phyloP scores from a whole-genome alignment of 2,888 invertebrate species.

The Cyaniris semiargus region DNA sequence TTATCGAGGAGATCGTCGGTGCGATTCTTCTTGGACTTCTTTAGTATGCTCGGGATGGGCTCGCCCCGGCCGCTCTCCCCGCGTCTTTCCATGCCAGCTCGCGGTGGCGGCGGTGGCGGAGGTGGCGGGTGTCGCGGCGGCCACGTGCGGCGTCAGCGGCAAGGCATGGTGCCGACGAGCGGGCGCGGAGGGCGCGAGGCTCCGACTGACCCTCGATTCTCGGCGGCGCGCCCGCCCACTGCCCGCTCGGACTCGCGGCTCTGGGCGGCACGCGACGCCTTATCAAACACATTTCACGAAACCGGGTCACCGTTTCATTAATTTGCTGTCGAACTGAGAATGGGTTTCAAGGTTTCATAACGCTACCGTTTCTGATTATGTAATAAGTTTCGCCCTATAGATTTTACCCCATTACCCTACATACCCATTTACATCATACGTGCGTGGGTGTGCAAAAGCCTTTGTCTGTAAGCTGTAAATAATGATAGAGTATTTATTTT shows the following conservation, averaged over 20 bases:
- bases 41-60: constrained; percentile 74
- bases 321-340: constrained; percentile 39
- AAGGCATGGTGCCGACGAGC: constrained; percentile 56
- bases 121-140: constrained; percentile 50
- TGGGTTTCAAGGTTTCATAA: constrained; percentile 32
- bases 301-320: constrained; percentile 67
- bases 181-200: constrained; percentile 74
- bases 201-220: constrained; percentile 61
- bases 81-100: constrained; percentile 72
- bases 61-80: constrained; percentile 66
- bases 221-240: constrained; percentile 49
- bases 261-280: constrained; percentile 60
- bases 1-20: constrained; percentile 71
- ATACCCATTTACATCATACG: constrained; percentile 14
- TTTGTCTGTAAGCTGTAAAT: constrained; percentile 3
- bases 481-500: background rate
- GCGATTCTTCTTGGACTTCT: constrained; percentile 65
- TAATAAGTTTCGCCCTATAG: constrained; percentile 22
- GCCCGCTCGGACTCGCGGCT: constrained; percentile 63
- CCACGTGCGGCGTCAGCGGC: constrained; percentile 60
- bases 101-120: constrained; percentile 38
- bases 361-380: constrained; percentile 17
- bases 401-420: constrained; percentile 7
- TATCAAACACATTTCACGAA: constrained; percentile 61
- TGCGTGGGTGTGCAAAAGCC: background rate